Evolutionary conservation across 2,797 vertebrate genomes (phyloP).

Genomic region (Pangasius sanitwongsei): DNA sequence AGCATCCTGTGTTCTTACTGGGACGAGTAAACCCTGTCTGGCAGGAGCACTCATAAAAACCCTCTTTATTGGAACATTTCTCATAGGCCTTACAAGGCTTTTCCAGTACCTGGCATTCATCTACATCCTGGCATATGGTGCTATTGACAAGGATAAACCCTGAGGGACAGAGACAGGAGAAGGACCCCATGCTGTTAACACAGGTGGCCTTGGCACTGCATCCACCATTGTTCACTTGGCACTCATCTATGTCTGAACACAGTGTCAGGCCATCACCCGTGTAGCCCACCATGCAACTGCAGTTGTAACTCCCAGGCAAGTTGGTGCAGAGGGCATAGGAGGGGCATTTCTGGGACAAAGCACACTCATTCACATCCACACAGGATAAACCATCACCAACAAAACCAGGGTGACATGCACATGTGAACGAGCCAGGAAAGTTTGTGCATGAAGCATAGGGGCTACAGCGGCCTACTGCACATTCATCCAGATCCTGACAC

Average conservation of each 20-base stretch:
- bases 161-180: slow-evolving; percentile 70
- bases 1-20: slow-evolving; percentile 66
- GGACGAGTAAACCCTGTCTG: slow-evolving; percentile 70
- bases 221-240: slow-evolving; percentile 74
- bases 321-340: slow-evolving; percentile 73
- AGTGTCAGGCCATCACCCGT: slow-evolving; percentile 72
- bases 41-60: slow-evolving; percentile 76
- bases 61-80: slow-evolving; percentile 75
- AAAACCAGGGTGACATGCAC: slow-evolving; percentile 73
- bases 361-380: slow-evolving; percentile 77
- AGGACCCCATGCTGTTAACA: slow-evolving; percentile 77
- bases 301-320: slow-evolving; percentile 75
- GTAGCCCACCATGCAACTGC: slow-evolving; percentile 76
- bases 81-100: slow-evolving; percentile 73
- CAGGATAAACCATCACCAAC: slow-evolving; percentile 77
- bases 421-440: slow-evolving; percentile 74
- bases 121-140: slow-evolving; percentile 78
- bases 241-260: slow-evolving; percentile 81
- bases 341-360: slow-evolving; percentile 68
- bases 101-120: slow-evolving; percentile 71
- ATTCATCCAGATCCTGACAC: slow-evolving; percentile 79
- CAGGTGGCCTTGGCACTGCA: slow-evolving; percentile 76
- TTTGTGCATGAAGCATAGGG: slow-evolving; percentile 72
- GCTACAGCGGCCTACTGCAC: slow-evolving; percentile 69
- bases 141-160: slow-evolving; percentile 74